Base-by-base conservation (phyloP, 2,113 vertebrate species). In the Bujurquina vittata region DNA sequence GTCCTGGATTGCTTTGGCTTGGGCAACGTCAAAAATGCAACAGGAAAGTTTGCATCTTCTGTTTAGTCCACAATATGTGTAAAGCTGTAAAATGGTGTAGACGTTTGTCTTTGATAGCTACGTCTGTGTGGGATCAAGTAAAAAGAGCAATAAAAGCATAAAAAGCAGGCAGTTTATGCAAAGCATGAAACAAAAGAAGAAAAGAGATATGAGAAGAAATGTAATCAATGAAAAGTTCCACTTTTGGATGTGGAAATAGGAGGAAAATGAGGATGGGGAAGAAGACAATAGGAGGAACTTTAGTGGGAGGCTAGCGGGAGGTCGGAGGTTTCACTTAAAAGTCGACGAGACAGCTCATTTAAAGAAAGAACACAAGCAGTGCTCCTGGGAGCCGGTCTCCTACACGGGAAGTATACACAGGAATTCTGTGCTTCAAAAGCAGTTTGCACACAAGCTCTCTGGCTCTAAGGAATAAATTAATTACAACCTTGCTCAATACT, bases 281-380 rank as follows among this genome's bases (percentile, higher is more conserved):
- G 23, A 40, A 72, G 57, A 80, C 29, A 56, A 86, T 46, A 23
- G 54, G 35, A 63, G 62, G 31, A 88, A 85, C 63, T 81, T 56
- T 22, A 37, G 55, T 55, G 37, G 58, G 49, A 73, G 73, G 73
- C 65, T 60, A 7, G 65, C 37, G 63, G 84, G 81, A 82, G 84
- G 83, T 91, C 26, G 54, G 80, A 83, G 74, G 74, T 85, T 88
- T 80, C 0, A 8, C 78, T 87, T 79, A 92, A 87, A 87, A 89
- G 87, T 59, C 37, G 1, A 43, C 11, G 4, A 89, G 77, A 77
- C 80, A 73, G 65, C 76, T 86, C 69, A 84, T 87, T 86, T 77
- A 76, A 87, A 87, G 81, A 57, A 69, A 83, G 79, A 87, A 80
- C 69, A 86, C 46, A 18, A 84, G 78, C 49, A 8, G 37, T 35